Evolutionary conservation across 2,888 invertebrate genomes (phyloP).

Genomic region (Drosophila neoperkinsi): DNA sequence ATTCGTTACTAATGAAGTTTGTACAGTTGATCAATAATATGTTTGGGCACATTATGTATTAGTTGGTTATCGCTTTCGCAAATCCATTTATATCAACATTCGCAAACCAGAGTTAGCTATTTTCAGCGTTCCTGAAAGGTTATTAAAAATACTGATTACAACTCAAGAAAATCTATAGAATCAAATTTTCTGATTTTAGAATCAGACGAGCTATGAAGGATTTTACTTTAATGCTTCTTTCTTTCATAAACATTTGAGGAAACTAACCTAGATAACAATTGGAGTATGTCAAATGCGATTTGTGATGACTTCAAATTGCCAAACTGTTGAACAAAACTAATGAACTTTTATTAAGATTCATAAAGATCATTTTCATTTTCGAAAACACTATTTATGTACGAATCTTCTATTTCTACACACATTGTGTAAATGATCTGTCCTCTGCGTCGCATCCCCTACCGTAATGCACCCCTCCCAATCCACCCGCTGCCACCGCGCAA

Average conservation of each 20-base stretch:
- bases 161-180: neutral
- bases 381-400: neutral
- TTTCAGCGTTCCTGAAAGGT: neutral
- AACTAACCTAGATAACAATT: neutral
- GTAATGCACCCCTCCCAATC: neutral
- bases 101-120: neutral
- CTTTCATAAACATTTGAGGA: neutral
- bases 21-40: neutral
- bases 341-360: neutral
- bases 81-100: neutral
- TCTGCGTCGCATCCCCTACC: neutral
- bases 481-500: slow-evolving; percentile 36
- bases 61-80: neutral
- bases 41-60: neutral
- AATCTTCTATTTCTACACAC: neutral
- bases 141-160: too few species aligned
- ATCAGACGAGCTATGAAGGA: neutral
- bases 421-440: neutral
- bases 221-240: neutral
- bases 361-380: neutral
- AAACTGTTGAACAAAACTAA: neutral
- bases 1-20: neutral
- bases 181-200: neutral
- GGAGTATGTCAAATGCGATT: neutral
- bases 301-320: neutral